Percentiles rank a stretch among this genome's conserved stretches.
Conservation (phyloP, 2,888 invertebrate genomes). For the Meliscaeva auricollis region DNA sequence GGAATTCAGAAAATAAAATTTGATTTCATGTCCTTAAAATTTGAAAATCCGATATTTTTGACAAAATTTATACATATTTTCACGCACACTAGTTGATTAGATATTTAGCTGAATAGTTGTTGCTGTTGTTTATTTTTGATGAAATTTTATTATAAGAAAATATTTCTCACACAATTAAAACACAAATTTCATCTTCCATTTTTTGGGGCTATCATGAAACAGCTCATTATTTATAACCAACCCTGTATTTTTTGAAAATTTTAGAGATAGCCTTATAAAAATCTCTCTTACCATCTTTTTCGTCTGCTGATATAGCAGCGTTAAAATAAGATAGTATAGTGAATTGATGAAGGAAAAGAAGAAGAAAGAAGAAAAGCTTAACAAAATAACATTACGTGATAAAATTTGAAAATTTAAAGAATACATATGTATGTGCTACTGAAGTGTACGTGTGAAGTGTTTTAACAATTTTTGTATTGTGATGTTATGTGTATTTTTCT, state of each 20-base stretch:
- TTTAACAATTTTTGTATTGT: background rate
- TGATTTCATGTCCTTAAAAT: too few species aligned
- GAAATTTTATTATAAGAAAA: too few species aligned
- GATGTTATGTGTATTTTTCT: background rate
- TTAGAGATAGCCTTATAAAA: conserved; percentile 42
- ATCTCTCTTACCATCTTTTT: conserved; percentile 74
- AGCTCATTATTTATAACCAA: conserved; percentile 7
- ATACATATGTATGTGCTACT: background rate
- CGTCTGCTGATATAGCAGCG: conserved; percentile 71
- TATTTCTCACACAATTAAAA: too few species aligned
- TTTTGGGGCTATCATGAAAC: too few species aligned
- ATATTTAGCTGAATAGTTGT: too few species aligned
- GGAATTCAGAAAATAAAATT: too few species aligned
- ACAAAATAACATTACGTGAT: conserved; percentile 46
- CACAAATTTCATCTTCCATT: too few species aligned
- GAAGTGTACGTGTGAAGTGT: background rate
- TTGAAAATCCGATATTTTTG: too few species aligned
- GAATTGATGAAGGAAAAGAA: conserved; percentile 57
- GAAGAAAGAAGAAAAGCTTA: conserved; percentile 67
- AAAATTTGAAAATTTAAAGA: too few species aligned
- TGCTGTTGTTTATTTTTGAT: too few species aligned
- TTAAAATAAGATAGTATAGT: conserved; percentile 70
- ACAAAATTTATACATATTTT: too few species aligned
- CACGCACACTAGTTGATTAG: too few species aligned
- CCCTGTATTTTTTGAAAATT: conserved; percentile 23